Conservation (phyloP, 2,888 invertebrate genomes). For the Catonia carolina region DNA sequence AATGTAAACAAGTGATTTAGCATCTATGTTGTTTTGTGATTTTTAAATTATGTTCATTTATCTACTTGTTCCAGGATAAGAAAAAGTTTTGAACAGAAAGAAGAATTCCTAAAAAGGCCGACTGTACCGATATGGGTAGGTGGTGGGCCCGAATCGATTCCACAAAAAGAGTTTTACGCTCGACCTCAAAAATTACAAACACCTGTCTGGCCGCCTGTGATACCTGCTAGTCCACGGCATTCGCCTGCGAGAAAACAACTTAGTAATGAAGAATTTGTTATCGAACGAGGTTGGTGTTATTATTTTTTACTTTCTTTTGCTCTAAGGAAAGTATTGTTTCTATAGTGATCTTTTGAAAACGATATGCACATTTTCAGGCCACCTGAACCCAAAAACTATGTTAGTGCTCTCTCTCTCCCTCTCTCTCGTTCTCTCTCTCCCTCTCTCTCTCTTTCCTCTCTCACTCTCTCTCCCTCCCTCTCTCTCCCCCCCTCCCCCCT, state of each 20-base stretch:
- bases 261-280: no score
- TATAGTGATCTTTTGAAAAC: no score
- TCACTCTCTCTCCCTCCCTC: no score
- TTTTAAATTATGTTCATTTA: no score
- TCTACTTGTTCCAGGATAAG: conserved; percentile 49
- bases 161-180: conserved; percentile 62
- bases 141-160: neutral
- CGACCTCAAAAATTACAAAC: conserved; percentile 68
- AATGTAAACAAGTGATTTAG: no score
- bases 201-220: conserved; percentile 53
- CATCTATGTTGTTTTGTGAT: no score
- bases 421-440: no score
- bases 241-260: conserved; percentile 13
- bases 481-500: no score
- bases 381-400: no score
- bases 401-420: no score
- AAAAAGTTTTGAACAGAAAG: conserved; percentile 82
- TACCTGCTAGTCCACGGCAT: conserved; percentile 24
- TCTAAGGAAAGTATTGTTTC: neutral
- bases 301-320: neutral
- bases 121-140: conserved; percentile 54
- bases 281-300: neutral
- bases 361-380: no score
- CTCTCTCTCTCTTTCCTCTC: no score
- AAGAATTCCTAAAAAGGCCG: conserved; percentile 75